phyloP scores from a whole-genome alignment of 2,113 vertebrate genomes.

The Catharus fuscescens region DNA sequence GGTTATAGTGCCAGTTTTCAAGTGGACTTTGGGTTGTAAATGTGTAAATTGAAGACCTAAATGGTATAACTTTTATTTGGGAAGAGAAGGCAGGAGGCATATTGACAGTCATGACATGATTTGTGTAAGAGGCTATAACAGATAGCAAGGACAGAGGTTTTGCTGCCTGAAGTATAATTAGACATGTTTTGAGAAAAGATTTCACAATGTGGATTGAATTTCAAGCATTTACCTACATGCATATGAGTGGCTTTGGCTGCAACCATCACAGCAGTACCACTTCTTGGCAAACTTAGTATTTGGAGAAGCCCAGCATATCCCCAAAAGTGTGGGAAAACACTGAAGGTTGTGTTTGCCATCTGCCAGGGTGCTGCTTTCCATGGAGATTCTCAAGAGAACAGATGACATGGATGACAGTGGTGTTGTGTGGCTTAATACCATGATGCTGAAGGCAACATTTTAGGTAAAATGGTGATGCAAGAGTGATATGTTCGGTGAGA shows the following conservation, averaged over 20 bases:
- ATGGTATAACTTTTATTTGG: neutral
- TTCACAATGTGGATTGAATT: neutral
- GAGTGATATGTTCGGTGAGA: neutral
- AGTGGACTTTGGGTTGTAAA: neutral
- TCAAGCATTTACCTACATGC: neutral
- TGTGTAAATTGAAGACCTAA: neutral
- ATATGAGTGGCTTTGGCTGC: neutral
- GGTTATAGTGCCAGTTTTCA: neutral
- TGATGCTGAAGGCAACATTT: neutral
- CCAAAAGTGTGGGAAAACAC: neutral
- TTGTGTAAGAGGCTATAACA: neutral
- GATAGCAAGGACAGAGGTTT: neutral
- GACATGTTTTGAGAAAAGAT: neutral
- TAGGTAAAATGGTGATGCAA: neutral
- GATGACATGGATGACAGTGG: neutral
- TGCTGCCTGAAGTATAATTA: neutral
- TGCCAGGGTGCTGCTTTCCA: neutral
- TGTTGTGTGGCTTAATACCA: neutral
- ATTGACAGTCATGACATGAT: neutral
- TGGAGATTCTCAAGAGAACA: neutral
- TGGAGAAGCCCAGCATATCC: neutral
- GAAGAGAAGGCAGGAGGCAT: neutral
- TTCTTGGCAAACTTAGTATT: accelerated
- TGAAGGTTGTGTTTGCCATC: accelerated
- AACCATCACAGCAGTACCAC: neutral